phyloP scores from a whole-genome alignment of 2,113 vertebrate genomes.

The Hassar affinis region DNA sequence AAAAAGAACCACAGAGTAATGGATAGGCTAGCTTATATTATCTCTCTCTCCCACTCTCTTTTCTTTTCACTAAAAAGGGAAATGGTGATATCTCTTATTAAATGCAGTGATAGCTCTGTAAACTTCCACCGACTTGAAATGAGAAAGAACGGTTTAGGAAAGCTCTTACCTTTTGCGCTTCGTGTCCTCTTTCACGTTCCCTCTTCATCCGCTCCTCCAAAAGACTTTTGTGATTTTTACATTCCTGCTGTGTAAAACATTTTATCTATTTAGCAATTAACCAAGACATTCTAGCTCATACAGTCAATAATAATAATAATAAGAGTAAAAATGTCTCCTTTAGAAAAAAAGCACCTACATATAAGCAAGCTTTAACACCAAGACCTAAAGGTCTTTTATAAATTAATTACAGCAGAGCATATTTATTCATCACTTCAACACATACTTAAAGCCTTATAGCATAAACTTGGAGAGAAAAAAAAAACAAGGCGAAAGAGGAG shows the following conservation, averaged over 20 bases:
- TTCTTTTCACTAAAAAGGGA: slow-evolving; percentile 33
- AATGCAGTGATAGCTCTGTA: slow-evolving; percentile 46
- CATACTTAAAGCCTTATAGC: slow-evolving; percentile 13
- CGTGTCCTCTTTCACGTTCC: slow-evolving; percentile 43
- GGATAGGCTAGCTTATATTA: slow-evolving; percentile 18
- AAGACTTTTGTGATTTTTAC: slow-evolving; percentile 67
- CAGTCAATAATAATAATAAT: not conserved
- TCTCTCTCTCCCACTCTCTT: slow-evolving; percentile 41
- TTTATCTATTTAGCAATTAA: slow-evolving; percentile 5
- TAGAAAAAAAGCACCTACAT: not conserved
- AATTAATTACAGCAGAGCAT: not conserved
- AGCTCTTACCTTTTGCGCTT: slow-evolving; percentile 72
- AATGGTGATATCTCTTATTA: slow-evolving; percentile 17
- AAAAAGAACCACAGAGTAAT: slow-evolving; percentile 37
- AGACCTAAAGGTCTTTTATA: not conserved
- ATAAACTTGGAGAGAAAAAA: slow-evolving; percentile 67
- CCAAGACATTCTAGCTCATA: not conserved
- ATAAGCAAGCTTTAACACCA: not conserved
- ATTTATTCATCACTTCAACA: slow-evolving; percentile 8
- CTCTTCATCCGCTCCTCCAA: slow-evolving; percentile 61
- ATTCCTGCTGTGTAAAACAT: slow-evolving; percentile 48
- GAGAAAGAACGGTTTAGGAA: slow-evolving; percentile 31
- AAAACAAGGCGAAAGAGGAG: slow-evolving; percentile 33
- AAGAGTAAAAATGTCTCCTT: not conserved
- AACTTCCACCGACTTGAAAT: slow-evolving; percentile 33